A percentile compares a stretch with the other conserved stretches of the same genome.
phyloP scores from a whole-genome alignment of 2,797 vertebrate species.

The Tangara arthus region DNA sequence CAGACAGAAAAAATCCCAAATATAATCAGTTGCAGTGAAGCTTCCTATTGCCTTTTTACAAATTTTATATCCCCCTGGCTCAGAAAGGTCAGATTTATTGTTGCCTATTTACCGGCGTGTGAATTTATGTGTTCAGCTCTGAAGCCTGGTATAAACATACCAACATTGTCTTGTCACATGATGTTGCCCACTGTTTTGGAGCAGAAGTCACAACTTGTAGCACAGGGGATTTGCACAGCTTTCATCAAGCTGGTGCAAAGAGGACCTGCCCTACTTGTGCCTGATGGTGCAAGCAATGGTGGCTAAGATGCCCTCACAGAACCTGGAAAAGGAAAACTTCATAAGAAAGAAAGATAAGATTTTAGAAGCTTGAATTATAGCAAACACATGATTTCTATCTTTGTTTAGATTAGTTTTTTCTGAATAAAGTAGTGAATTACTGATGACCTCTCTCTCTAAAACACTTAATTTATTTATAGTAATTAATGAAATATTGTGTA shows the following conservation, averaged over 20 bases:
- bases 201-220: neutral
- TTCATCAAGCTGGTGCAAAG: neutral
- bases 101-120: neutral
- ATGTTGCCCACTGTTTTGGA: neutral
- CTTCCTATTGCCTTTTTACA: neutral
- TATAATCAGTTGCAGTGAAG: neutral
- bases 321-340: neutral
- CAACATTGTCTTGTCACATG: neutral
- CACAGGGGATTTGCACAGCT: neutral
- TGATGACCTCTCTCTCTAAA: neutral
- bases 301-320: neutral
- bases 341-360: neutral
- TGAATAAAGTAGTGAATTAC: neutral
- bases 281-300: neutral
- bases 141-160: neutral
- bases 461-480: neutral
- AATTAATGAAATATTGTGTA: neutral
- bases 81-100: constrained; percentile 4
- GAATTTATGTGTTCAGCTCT: neutral
- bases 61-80: neutral
- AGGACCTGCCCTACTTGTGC: neutral
- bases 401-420: neutral
- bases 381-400: neutral
- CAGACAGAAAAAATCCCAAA: neutral
- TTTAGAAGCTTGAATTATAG: neutral